Evolutionary conservation across 2,113 vertebrate genomes (phyloP), one percentile per base, ranked within the genome.

Genomic region (Muscicapa adusta): DNA sequence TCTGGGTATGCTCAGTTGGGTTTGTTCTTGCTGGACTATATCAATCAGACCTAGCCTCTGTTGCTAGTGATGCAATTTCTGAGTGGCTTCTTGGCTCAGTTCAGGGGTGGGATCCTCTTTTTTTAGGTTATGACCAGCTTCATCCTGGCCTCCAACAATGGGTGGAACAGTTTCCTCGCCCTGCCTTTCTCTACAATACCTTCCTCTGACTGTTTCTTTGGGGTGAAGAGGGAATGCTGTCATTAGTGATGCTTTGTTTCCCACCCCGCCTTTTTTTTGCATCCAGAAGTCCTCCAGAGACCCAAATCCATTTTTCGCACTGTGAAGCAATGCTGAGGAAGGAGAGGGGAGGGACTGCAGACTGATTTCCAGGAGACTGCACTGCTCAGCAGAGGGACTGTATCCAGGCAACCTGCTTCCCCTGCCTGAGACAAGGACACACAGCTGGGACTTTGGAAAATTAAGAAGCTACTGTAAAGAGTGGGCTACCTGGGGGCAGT

Each of bases 321-420:
- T 34, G 33, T 85, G 91, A 88, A 56, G 72, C 5, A 33, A 33
- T 79, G 51, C 83, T 67, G 81, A 53, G 31, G 33, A 85, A 94
- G 62, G 38, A 78, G 65, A 78, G n/a, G 53, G 91, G 42, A 84
- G 6, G 54, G 8, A 60, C 63, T 80, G 82, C 87, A 80, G 89
- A 14, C 43, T 57, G 67, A 92, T 90, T 95, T 97, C 94, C 91
- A 88, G 89, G 89, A 95, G 92, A 97, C 89, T 82, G 72, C 94
- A 53, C 87, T 85, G 80, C 91, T 97, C 70, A 96, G 96, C 97
- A 96, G 93, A 97, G 94, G 92, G 67, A 47, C 86, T 73, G 98
- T 98, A 97, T 97, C 98, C 89, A 97, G 94, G 97, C 97, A 98
- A 98, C 97, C 93, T 48, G 29, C 85, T 95, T 97, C 85, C 73